Evolutionary conservation across 2,797 vertebrate species (phyloP).

Genomic region (Distichodus sexfasciatus): DNA sequence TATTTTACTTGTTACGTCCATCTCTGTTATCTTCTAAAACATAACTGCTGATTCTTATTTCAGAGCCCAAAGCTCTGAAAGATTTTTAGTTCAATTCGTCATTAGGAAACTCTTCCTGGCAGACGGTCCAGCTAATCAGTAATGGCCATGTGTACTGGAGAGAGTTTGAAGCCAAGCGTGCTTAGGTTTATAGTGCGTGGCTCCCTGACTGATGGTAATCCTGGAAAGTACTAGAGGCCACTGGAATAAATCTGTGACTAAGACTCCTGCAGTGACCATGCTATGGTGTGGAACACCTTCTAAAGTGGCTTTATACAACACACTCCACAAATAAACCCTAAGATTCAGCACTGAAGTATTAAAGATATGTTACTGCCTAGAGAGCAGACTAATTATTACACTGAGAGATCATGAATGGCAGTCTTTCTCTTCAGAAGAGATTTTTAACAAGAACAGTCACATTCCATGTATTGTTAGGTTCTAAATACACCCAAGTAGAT

Average conservation of each 20-base stretch:
- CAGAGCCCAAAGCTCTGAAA: too few relatives aligned
- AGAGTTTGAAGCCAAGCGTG: neutral
- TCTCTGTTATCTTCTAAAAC: too few relatives aligned
- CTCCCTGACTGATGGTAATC: constrained; percentile 2
- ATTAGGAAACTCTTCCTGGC: neutral
- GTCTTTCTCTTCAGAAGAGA: neutral
- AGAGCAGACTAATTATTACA: constrained; percentile 27
- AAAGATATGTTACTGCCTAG: constrained; percentile 58
- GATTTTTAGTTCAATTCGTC: too few relatives aligned
- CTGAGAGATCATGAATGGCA: neutral
- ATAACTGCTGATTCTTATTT: too few relatives aligned
- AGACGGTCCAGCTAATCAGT: neutral
- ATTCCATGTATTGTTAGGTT: neutral
- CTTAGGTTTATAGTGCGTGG: neutral
- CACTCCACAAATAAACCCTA: constrained; percentile 67
- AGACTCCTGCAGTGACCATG: neutral
- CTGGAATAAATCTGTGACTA: constrained; percentile 27
- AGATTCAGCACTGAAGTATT: constrained; percentile 69
- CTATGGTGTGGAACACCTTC: neutral
- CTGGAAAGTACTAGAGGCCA: constrained; percentile 16
- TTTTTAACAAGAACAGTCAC: neutral
- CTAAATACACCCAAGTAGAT: neutral
- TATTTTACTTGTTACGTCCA: too few relatives aligned
- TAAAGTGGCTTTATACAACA: constrained; percentile 59
- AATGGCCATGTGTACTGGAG: neutral